Percentiles rank a stretch among this genome's conserved stretches.
Evolutionary conservation across 1,140 invertebrate species (phyloP).

Genomic region (Papilio glaucus): DNA sequence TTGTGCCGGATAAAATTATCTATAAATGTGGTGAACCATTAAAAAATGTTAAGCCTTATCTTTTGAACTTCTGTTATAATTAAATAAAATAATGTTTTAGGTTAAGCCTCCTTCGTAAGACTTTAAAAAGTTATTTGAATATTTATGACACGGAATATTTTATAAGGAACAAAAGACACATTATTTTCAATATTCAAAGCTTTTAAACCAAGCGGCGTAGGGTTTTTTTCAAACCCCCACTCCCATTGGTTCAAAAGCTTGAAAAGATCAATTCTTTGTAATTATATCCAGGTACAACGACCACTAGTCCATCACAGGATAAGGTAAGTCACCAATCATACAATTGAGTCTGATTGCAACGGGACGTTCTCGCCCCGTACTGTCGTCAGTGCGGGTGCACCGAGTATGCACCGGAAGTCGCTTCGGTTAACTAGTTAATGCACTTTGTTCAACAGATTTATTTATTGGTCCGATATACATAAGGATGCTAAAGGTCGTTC

Average conservation of each 20-base stretch:
- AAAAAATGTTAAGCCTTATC: background rate
- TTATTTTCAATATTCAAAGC: too few relatives aligned
- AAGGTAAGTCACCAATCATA: conserved; percentile 11
- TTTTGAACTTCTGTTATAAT: conserved; percentile 3
- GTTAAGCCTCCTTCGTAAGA: too few relatives aligned
- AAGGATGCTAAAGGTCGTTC: too few relatives aligned
- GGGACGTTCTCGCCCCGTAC: background rate
- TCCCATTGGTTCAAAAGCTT: background rate
- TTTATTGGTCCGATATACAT: background rate
- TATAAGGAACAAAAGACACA: too few relatives aligned
- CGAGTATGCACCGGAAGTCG: conserved; percentile 41
- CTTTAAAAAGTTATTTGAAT: too few relatives aligned
- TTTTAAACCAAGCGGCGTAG: too few relatives aligned
- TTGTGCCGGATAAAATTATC: too few relatives aligned
- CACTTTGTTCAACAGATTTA: background rate
- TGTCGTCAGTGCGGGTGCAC: conserved; percentile 49
- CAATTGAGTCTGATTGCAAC: background rate
- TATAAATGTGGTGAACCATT: background rate
- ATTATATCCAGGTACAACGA: background rate
- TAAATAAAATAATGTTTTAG: background rate
- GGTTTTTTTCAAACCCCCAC: background rate
- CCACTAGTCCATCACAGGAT: background rate
- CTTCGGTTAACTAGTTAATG: conserved; percentile 1
- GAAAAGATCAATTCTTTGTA: background rate
- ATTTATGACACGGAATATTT: too few relatives aligned